Evolutionary conservation across 2,888 invertebrate species (phyloP).

Genomic region (Luperina nickerlii): DNA sequence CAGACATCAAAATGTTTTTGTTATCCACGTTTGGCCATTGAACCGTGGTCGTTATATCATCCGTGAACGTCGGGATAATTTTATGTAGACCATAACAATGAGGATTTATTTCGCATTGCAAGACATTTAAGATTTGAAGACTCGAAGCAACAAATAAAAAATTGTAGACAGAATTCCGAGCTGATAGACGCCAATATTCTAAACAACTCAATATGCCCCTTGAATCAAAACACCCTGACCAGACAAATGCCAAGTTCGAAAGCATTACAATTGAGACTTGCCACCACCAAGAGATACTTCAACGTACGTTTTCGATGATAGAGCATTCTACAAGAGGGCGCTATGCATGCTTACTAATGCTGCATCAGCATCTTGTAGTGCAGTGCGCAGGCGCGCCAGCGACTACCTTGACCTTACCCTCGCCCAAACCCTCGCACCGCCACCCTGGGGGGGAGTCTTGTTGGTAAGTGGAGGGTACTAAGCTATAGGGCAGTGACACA

Average conservation of each 20-base stretch:
- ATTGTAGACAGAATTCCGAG: background rate
- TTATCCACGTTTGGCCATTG: slow-evolving; percentile 66
- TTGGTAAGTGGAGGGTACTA: slow-evolving; percentile 50
- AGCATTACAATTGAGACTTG: slow-evolving; percentile 23
- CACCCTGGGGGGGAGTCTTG: slow-evolving; percentile 52
- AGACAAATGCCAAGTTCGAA: slow-evolving; percentile 10
- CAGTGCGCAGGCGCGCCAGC: slow-evolving; percentile 79
- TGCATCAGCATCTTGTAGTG: slow-evolving; percentile 74
- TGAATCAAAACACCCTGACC: slow-evolving; percentile 20
- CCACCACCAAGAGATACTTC: slow-evolving; percentile 25
- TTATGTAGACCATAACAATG: slow-evolving; percentile 26
- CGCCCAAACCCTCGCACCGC: slow-evolving; percentile 63
- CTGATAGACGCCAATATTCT: background rate
- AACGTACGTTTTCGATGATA: slow-evolving; percentile 45
- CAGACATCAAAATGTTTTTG: slow-evolving; percentile 58
- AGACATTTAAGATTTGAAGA: background rate
- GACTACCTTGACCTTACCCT: slow-evolving; percentile 86
- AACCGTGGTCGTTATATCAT: slow-evolving; percentile 67
- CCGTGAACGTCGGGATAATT: slow-evolving; percentile 50
- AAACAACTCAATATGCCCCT: background rate
- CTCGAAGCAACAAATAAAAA: background rate
- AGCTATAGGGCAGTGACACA: slow-evolving; percentile 57
- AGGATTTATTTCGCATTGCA: background rate
- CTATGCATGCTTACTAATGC: slow-evolving; percentile 57
- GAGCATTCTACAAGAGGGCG: slow-evolving; percentile 47